These are phyloP conservation scores for Noturus placidus DNA, from an alignment of 2,113 vertebrate species.

Conservation along the genomic window DNA sequence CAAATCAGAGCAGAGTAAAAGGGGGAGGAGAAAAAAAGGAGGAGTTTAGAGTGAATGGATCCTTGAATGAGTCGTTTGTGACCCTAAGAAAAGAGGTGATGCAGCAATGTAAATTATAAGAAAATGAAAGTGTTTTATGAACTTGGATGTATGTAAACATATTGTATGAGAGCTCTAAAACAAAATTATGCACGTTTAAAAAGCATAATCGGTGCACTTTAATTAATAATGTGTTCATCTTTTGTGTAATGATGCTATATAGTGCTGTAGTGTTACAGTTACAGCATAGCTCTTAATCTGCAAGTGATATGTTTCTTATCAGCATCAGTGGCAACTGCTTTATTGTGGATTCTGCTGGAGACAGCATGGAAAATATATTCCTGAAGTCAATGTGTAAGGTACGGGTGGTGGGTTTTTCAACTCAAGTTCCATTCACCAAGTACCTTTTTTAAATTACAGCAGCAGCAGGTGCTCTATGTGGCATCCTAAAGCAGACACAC, in stretches of 20 bases:
- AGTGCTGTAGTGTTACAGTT: background rate
- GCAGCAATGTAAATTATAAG: too few species aligned
- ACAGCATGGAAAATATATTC: constrained; percentile 1
- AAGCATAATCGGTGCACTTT: background rate
- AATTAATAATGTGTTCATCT: background rate
- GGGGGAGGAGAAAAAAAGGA: too few species aligned
- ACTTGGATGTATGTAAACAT: too few species aligned
- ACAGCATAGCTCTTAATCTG: background rate
- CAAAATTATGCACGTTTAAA: too few species aligned
- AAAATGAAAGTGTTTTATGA: too few species aligned
- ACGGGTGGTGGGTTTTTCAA: background rate
- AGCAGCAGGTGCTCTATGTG: constrained; percentile 11
- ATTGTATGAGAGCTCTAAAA: too few species aligned
- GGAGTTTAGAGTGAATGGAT: too few species aligned
- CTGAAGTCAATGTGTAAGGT: background rate
- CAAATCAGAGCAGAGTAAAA: too few species aligned
- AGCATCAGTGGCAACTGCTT: background rate
- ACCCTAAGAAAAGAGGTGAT: too few species aligned
- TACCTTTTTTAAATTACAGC: constrained; percentile 28
- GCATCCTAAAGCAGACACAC: constrained; percentile 17
- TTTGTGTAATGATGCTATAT: background rate
- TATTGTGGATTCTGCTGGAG: constrained; percentile 3
- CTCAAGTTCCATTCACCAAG: constrained; percentile 22
- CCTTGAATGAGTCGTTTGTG: too few species aligned
- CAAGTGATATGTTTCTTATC: background rate